These are phyloP conservation scores for Neogale vison DNA, from an alignment of 2,113 vertebrate genomes.

Conservation along the genomic window DNA sequence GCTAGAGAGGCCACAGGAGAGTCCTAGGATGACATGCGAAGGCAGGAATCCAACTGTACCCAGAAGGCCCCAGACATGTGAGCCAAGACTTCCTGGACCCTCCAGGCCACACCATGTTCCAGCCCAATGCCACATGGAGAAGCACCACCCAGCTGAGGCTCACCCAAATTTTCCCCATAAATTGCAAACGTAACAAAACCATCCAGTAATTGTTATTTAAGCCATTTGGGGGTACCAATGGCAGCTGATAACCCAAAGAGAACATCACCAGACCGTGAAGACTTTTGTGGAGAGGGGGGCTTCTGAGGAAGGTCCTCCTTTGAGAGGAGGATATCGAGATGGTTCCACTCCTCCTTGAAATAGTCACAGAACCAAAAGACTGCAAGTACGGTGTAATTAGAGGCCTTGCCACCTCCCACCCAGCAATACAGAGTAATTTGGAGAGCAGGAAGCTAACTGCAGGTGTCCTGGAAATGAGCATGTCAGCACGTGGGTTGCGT, in stretches of 20 bases:
- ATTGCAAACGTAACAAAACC: not conserved
- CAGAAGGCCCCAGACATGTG: not conserved
- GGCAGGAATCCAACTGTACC: not conserved
- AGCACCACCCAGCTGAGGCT: not conserved
- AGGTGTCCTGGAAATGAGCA: conserved; percentile 9
- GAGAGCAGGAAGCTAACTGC: not conserved
- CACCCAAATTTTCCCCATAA: no score
- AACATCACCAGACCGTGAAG: not conserved
- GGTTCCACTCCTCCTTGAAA: conserved; percentile 2
- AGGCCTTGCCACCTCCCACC: not conserved
- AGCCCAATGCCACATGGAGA: not conserved
- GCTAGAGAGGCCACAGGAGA: not conserved
- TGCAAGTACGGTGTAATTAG: conserved; percentile 54
- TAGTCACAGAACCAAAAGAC: conserved; percentile 24
- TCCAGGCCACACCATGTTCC: not conserved
- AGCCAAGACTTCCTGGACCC: not conserved
- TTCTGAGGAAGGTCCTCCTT: not conserved
- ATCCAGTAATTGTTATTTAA: not conserved
- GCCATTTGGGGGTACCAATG: not conserved
- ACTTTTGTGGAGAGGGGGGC: not conserved
- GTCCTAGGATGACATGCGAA: not conserved
- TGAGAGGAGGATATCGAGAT: not conserved
- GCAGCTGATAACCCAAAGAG: not conserved
- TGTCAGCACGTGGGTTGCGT: not conserved
- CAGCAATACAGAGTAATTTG: not conserved